Percentiles rank a stretch among this genome's conserved stretches.
Conservation (phyloP, 1,140 invertebrate genomes). For the Stegodyphus mimosarum region DNA sequence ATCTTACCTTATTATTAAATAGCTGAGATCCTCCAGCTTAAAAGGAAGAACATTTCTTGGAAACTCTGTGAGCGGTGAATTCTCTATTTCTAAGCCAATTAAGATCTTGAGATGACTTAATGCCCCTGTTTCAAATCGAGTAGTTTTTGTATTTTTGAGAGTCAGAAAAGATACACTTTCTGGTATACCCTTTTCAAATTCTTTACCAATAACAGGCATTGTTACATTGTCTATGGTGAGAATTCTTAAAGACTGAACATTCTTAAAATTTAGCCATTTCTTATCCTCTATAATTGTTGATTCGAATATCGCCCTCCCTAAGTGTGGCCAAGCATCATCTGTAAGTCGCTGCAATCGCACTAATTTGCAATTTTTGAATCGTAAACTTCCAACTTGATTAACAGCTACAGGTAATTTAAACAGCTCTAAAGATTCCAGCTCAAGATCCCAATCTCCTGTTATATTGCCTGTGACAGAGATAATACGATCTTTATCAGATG, state of each 20-base stretch:
- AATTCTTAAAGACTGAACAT: background rate
- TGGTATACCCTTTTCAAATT: slow-evolving; percentile 5
- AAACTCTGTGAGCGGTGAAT: slow-evolving; percentile 27
- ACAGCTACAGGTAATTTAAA: slow-evolving; percentile 6
- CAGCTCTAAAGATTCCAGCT: background rate
- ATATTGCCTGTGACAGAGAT: too few relatives aligned
- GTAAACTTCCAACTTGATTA: background rate
- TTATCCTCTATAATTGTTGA: background rate
- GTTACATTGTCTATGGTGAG: slow-evolving; percentile 17
- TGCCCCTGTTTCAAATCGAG: slow-evolving; percentile 14
- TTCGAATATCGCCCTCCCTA: slow-evolving; percentile 35
- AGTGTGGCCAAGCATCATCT: slow-evolving; percentile 16
- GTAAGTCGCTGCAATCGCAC: background rate
- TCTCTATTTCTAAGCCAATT: background rate
- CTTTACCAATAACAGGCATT: slow-evolving; percentile 9
- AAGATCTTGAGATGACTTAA: slow-evolving; percentile 39
- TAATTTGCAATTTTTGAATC: background rate
- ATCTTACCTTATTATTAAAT: too few relatives aligned
- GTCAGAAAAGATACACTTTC: slow-evolving; percentile 8
- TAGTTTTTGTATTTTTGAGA: slow-evolving; percentile 26
- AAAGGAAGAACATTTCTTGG: slow-evolving; percentile 19
- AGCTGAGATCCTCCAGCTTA: background rate
- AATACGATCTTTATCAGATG: too few relatives aligned
- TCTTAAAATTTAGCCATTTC: slow-evolving; percentile 19
- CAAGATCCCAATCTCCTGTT: slow-evolving; percentile 4